Base-by-base conservation (phyloP, 2,888 invertebrate species). In the Stenoptilia bipunctidactyla region DNA sequence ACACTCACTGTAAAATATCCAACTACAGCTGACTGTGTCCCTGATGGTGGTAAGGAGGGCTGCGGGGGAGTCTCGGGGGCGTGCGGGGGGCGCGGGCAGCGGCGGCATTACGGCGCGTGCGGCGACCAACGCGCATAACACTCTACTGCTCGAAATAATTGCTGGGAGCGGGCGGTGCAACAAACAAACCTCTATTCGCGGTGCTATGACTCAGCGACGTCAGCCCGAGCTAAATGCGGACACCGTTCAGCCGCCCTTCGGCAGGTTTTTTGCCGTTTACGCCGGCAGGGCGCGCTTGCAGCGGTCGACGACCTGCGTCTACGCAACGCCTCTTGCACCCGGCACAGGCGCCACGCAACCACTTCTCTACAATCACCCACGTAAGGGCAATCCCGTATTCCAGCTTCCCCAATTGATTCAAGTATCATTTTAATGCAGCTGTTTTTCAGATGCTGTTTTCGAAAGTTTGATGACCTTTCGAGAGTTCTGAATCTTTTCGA, bases 1-100 rank as follows among this genome's bases (percentile, higher is more conserved):
- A 47, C 75, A 83, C 84, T 87, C 89, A 88, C 90, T 89, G 80
- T 89, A 90, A 70, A 90, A 89, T 79, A 90, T 89, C 90, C 90
- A 90, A 85, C 89, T 90, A 74, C 89, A 89, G 80, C 88, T 89
- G 73, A 90, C 85, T 51, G 77, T 87, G 79, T 89, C 89, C 65
- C 87, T 87, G 69, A 87, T 71, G 65, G 87, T 85, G 66, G 86
- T 85, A 72, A 88, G 85, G 66, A 89, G 73, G 61, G 79, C 82
- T 55, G 82, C 72, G 54, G 88, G 86, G n/a, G n/a, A n/a, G 66
- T 86, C 85, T 58, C 88, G 86, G 55, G 65, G 59, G 66, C 62
- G 65, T 55, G 55, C 61, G 56, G n/a, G n/a, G 67, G 70, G 64
- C 44, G 71, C 75, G 65, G 79, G 77, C 73, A 77, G 80, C 50